Percentiles rank a stretch among this genome's conserved stretches.
Evolutionary conservation across 2,113 vertebrate genomes (phyloP).

Genomic region (Nibea albiflora): DNA sequence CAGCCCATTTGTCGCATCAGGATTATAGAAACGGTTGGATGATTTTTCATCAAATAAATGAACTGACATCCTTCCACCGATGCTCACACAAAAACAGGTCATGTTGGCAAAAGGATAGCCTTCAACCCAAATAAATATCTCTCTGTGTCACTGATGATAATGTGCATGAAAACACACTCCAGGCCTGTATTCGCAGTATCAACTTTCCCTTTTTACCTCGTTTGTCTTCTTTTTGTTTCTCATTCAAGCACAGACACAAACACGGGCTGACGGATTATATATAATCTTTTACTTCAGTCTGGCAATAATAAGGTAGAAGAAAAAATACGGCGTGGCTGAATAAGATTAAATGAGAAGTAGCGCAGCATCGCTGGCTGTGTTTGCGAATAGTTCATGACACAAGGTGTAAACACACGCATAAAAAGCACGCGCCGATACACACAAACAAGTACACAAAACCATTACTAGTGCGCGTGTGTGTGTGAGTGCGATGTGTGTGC

Average conservation of each 20-base stretch:
- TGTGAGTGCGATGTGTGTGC: conserved; percentile 54
- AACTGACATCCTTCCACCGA: conserved; percentile 39
- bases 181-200: conserved; percentile 24
- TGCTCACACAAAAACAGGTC: conserved; percentile 34
- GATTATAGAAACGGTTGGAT: conserved; percentile 58
- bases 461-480: conserved; percentile 35
- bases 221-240: conserved; percentile 50
- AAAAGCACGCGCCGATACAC: conserved; percentile 35
- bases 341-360: conserved; percentile 48
- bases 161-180: conserved; percentile 18
- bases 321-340: conserved; percentile 45
- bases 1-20: conserved; percentile 28
- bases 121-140: conserved; percentile 26
- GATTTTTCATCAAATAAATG: conserved; percentile 69
- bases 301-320: conserved; percentile 48
- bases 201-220: conserved; percentile 36
- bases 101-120: conserved; percentile 21
- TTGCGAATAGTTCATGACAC: conserved; percentile 54
- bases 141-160: conserved; percentile 26
- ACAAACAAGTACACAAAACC: conserved; percentile 62
- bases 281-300: conserved; percentile 60
- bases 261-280: conserved; percentile 47
- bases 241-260: conserved; percentile 53
- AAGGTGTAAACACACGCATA: conserved; percentile 47
- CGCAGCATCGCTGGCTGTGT: conserved; percentile 26